These are phyloP conservation scores for Albula glossodonta DNA, from an alignment of 2,113 vertebrate genomes.

Conservation along the genomic window DNA sequence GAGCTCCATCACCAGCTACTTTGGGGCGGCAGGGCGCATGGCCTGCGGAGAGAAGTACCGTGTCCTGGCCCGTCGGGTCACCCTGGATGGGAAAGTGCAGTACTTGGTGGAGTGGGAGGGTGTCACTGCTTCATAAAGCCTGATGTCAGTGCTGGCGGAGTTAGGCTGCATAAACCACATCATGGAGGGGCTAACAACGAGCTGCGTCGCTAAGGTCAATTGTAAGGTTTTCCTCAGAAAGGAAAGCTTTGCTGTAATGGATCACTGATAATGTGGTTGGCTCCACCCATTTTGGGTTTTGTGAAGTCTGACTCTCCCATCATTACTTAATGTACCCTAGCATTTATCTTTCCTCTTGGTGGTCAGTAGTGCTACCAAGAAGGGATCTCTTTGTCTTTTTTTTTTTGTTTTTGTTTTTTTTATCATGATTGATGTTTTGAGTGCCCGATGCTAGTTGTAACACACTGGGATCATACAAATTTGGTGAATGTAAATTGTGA, in stretches of 20 bases:
- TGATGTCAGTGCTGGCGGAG: too few species aligned
- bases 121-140: conserved; percentile 90
- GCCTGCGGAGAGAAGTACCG: conserved; percentile 96
- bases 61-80: conserved; percentile 90
- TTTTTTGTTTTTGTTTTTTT: conserved; percentile 48
- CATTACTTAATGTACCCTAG: not conserved
- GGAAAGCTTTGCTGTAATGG: too few species aligned
- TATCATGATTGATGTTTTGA: conserved; percentile 24
- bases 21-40: conserved; percentile 95
- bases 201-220: too few species aligned
- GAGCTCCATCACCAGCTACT: conserved; percentile 97
- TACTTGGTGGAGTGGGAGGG: conserved; percentile 99
- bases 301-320: conserved; percentile 31
- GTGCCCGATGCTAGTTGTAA: conserved; percentile 3
- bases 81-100: conserved; percentile 96
- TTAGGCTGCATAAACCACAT: too few species aligned
- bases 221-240: too few species aligned
- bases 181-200: too few species aligned
- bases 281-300: conserved; percentile 40
- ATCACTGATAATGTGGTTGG: too few species aligned
- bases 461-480: conserved; percentile 16
- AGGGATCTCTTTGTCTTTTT: conserved; percentile 33
- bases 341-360: conserved; percentile 24
- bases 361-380: conserved; percentile 8
- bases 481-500: conserved; percentile 23